Base-by-base conservation (phyloP, 2,888 invertebrate genomes). In the Ganaspis brasiliensis region DNA sequence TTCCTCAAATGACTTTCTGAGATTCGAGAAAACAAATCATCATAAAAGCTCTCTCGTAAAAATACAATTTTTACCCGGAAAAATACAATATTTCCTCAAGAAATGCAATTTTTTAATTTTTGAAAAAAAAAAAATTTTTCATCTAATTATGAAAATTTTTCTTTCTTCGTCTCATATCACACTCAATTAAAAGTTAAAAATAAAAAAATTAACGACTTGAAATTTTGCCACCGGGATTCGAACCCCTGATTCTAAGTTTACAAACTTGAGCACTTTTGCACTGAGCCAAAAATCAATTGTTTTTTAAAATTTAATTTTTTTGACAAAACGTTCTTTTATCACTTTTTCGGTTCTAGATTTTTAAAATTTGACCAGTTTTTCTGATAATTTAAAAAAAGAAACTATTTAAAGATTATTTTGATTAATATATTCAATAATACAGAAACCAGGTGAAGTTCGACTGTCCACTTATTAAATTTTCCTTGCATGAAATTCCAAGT, bases 401-500 rank as follows among this genome's bases (percentile, higher is more conserved):
- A n/a, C n/a, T n/a, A n/a, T n/a, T n/a, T n/a, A n/a, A n/a, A n/a
- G n/a, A n/a, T n/a, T n/a, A n/a, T n/a, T n/a, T n/a, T n/a, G n/a
- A n/a, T n/a, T n/a, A n/a, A n/a, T n/a, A n/a, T n/a, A n/a, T n/a
- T n/a, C n/a, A n/a, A n/a, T 61, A 52, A 57, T 72, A 76, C 75
- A 67, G 37, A 70, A 73, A 61, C 72, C 67, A 75, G 79, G 75
- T 78, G 67, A 35, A 72, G 74, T 59, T 77, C 40, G 63, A 57
- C 76, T 76, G 88, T 86, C 87, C 87, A 88, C 88, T 90, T 90
- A 90, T 90, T 91, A 90, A 90, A 91, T 90, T 90, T 89, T 89
- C 87, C 84, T 85, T 86, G 87, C 87, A 19, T 16, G 87, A 87
- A 88, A 89, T 89, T 89, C 90, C 87, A 86, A 84, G 81, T 84